Conservation (phyloP, 1,140 invertebrate genomes). For the Atta colombica region DNA sequence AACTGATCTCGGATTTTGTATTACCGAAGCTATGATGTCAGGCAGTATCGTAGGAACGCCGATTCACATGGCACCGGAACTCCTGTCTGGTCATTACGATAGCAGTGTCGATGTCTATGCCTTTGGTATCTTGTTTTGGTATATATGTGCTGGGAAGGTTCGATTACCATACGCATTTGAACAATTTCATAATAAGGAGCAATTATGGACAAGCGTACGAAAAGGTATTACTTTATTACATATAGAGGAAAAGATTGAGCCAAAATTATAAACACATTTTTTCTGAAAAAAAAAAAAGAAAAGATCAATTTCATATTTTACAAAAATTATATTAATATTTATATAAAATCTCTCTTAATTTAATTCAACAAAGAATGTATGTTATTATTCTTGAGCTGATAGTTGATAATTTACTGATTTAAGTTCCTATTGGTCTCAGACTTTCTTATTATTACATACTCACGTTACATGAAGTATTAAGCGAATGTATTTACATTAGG, state of each 20-base stretch:
- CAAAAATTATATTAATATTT: slow-evolving; percentile 1
- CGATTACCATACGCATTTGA: slow-evolving; percentile 94
- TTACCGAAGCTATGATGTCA: slow-evolving; percentile 96
- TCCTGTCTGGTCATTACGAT: slow-evolving; percentile 93
- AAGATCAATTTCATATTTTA: slow-evolving; percentile 34
- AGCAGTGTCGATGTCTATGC: slow-evolving; percentile 96
- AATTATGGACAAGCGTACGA: slow-evolving; percentile 94
- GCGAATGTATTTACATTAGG: slow-evolving; percentile 81
- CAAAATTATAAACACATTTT: not conserved
- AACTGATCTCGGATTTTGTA: slow-evolving; percentile 96
- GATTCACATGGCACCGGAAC: slow-evolving; percentile 97
- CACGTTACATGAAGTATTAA: not conserved
- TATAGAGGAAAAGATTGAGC: not conserved
- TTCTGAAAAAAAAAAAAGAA: not conserved
- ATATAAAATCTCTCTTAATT: not conserved
- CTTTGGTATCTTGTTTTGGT: slow-evolving; percentile 97
- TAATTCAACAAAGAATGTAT: slow-evolving; percentile 16
- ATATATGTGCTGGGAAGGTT: slow-evolving; percentile 94
- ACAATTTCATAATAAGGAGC: slow-evolving; percentile 95
- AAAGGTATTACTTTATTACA: slow-evolving; percentile 88
- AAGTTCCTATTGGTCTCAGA: not conserved
- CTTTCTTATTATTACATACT: not conserved
- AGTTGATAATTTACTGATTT: not conserved
- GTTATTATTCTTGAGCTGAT: not conserved
- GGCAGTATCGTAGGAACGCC: slow-evolving; percentile 95